Evolutionary conservation across 53 echinoderm and acorn worm genomes (phyloP).

Genomic region (Temnopleurus reevesii): DNA sequence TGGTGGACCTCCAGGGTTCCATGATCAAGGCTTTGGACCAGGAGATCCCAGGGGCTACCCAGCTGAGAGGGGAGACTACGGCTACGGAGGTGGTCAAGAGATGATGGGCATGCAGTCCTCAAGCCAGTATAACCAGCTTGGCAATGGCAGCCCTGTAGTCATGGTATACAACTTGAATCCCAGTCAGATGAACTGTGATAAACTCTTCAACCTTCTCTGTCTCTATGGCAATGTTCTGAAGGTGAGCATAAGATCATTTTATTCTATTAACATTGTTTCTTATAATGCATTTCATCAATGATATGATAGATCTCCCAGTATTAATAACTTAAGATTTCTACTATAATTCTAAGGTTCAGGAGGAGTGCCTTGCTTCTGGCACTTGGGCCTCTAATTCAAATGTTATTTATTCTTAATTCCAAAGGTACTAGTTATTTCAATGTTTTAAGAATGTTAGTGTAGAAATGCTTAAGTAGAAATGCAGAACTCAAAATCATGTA

Average conservation of each 20-base stretch:
- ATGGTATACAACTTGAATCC: conserved; percentile 95
- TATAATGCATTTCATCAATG: too few species aligned
- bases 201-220: conserved; percentile 94
- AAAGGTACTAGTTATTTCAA: too few species aligned
- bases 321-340: too few species aligned
- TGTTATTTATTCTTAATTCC: too few species aligned
- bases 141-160: conserved; percentile 86
- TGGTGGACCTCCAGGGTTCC: conserved; percentile 50
- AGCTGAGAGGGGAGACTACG: conserved; percentile 75
- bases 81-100: conserved; percentile 64
- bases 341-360: too few species aligned
- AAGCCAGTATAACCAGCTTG: conserved; percentile 66
- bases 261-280: too few species aligned
- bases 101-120: conserved; percentile 84
- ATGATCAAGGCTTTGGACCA: conserved; percentile 60
- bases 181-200: conserved; percentile 95
- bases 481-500: too few species aligned
- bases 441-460: too few species aligned
- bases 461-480: too few species aligned
- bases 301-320: too few species aligned
- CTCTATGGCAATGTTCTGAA: conserved; percentile 97
- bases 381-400: too few species aligned
- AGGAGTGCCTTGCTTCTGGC: too few species aligned
- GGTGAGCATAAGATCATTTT: conserved; percentile 56
- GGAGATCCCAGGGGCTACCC: conserved; percentile 63